Conservation (phyloP, 2,888 invertebrate genomes). For the Caenorhabditis sp. region DNA sequence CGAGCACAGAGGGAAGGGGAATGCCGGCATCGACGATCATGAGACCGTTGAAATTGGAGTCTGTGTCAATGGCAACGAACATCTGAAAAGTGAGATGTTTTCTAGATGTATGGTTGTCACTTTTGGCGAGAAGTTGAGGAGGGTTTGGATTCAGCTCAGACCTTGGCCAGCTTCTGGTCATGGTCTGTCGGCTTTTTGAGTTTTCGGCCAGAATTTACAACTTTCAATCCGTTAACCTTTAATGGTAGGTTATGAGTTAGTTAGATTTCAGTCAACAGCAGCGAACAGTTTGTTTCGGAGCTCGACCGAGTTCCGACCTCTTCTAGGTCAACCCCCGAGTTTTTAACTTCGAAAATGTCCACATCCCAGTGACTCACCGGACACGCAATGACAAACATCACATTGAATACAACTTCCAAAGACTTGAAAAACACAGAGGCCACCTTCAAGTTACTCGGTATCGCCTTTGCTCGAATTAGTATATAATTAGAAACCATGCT, state of each 20-base stretch:
- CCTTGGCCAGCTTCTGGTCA: too few species aligned
- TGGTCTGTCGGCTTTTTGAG: too few species aligned
- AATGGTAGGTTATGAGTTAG: too few species aligned
- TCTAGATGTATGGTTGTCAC: too few species aligned
- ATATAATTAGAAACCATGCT: conserved; percentile 1
- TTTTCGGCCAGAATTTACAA: too few species aligned
- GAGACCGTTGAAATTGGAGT: conserved; percentile 13
- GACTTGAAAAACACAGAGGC: conserved; percentile 13
- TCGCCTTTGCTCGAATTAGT: not conserved
- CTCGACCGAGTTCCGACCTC: too few species aligned
- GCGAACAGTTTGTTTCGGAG: too few species aligned
- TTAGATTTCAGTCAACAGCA: too few species aligned
- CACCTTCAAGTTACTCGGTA: conserved; percentile 1
- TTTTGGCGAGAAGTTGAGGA: too few species aligned
- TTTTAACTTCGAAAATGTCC: not conserved
- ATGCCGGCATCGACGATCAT: conserved; percentile 44
- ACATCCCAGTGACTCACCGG: conserved; percentile 32
- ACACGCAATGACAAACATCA: conserved; percentile 31
- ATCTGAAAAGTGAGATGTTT: conserved; percentile 8
- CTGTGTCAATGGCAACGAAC: conserved; percentile 22
- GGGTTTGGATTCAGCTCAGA: too few species aligned
- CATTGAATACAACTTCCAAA: conserved; percentile 26
- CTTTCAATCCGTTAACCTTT: too few species aligned
- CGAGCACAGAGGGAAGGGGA: not conserved
- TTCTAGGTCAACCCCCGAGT: too few species aligned